Evolutionary conservation across 2,888 invertebrate genomes (phyloP).

Genomic region (Drosophila seclusa): DNA sequence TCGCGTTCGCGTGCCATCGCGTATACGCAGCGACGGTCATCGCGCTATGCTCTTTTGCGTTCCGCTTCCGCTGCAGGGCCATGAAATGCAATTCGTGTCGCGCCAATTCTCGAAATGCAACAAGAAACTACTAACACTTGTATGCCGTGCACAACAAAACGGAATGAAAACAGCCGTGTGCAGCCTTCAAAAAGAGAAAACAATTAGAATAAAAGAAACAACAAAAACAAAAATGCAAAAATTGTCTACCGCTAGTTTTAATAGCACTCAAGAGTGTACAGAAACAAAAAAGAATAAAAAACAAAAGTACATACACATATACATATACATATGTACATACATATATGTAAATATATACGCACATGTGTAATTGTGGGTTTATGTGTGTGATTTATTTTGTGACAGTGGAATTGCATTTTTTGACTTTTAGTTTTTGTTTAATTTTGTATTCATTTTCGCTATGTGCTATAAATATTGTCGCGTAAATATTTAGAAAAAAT

Average conservation of each 20-base stretch:
- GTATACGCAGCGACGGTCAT: conserved; percentile 69
- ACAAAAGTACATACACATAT: conserved; percentile 6
- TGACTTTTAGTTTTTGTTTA: conserved; percentile 46
- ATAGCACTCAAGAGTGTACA: conserved; percentile 26
- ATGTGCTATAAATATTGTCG: conserved; percentile 62
- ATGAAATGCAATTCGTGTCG: conserved; percentile 63
- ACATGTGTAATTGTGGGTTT: conserved; percentile 2
- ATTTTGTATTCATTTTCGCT: conserved; percentile 45
- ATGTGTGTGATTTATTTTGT: conserved; percentile 9
- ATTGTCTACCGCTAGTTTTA: conserved; percentile 39
- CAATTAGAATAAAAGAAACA: conserved; percentile 12
- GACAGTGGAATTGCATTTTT: conserved; percentile 32
- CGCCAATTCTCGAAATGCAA: conserved; percentile 51
- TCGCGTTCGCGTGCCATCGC: conserved; percentile 74
- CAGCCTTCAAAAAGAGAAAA: conserved; percentile 57
- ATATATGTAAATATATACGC: neutral
- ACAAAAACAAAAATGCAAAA: conserved; percentile 34
- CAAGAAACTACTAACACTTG: conserved; percentile 36
- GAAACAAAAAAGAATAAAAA: conserved; percentile 4
- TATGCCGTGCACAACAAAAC: conserved; percentile 34
- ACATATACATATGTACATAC: neutral
- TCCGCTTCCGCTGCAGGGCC: conserved; percentile 74
- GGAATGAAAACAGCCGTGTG: conserved; percentile 43
- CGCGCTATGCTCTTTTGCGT: conserved; percentile 41
- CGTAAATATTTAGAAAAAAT: conserved; percentile 55